phyloP scores from a whole-genome alignment of 2,888 invertebrate genomes.

The Pollenia labialis region DNA sequence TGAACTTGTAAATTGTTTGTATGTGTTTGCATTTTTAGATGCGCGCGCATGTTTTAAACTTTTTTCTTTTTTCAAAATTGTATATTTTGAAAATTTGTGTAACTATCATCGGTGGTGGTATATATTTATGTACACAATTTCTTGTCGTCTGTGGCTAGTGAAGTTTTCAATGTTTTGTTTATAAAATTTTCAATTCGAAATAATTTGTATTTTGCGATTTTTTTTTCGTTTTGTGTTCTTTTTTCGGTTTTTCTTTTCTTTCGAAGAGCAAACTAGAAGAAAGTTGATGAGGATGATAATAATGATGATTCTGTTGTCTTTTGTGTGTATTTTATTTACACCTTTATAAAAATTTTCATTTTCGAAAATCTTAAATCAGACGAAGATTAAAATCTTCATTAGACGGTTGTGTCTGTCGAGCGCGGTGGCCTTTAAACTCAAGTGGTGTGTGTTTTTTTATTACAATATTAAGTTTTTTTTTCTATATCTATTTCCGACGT shows the following conservation, averaged over 20 bases:
- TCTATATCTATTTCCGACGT: slow-evolving; percentile 50
- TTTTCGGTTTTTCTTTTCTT: slow-evolving; percentile 38
- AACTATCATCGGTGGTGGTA: slow-evolving; percentile 12
- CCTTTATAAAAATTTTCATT: slow-evolving; percentile 69
- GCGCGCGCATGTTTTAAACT: slow-evolving; percentile 61
- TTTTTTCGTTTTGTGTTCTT: neutral
- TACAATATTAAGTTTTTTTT: slow-evolving; percentile 52
- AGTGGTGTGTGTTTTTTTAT: slow-evolving; percentile 61
- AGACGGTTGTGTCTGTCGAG: slow-evolving; percentile 82
- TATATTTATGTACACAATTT: slow-evolving; percentile 33
- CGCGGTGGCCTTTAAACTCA: slow-evolving; percentile 69
- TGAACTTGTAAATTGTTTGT: slow-evolving; percentile 59
- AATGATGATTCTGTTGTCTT: slow-evolving; percentile 24
- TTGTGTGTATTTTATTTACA: slow-evolving; percentile 54
- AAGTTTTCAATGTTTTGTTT: slow-evolving; percentile 67
- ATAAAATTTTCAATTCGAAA: slow-evolving; percentile 58
- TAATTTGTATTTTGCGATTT: slow-evolving; percentile 38
- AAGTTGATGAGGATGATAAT: slow-evolving; percentile 13
- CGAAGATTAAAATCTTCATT: slow-evolving; percentile 83
- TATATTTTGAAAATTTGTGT: slow-evolving; percentile 35
- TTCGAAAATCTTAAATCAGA: slow-evolving; percentile 78
- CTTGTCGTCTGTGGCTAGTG: slow-evolving; percentile 11
- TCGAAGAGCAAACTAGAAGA: slow-evolving; percentile 56
- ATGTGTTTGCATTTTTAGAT: slow-evolving; percentile 32
- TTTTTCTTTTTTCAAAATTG: neutral